These are phyloP conservation scores for Eilema sororculum DNA, from an alignment of 2,888 invertebrate species.

Conservation along the genomic window DNA sequence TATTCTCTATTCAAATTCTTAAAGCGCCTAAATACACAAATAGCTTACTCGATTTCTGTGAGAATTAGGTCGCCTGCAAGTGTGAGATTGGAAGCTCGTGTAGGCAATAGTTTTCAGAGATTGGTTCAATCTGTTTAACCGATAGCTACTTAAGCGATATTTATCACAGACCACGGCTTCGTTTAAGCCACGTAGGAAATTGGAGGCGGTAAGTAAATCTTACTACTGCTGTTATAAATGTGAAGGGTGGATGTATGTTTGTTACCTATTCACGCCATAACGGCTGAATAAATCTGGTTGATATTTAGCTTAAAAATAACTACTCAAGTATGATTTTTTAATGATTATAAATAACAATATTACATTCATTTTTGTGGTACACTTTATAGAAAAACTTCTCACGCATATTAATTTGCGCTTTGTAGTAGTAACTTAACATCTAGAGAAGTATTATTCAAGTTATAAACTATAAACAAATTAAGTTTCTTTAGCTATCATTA, in stretches of 20 bases:
- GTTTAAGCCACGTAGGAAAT: constrained; percentile 36
- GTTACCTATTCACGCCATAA: neutral
- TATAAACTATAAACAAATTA: too few relatives aligned
- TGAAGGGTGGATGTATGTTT: neutral
- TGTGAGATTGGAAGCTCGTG: constrained; percentile 25
- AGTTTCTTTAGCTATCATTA: too few relatives aligned
- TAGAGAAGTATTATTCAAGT: too few relatives aligned
- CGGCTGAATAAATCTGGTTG: neutral
- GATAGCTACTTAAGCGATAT: constrained; percentile 46
- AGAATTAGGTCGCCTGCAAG: constrained; percentile 20
- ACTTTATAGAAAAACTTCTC: too few relatives aligned
- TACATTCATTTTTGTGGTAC: too few relatives aligned
- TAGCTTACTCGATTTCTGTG: constrained; percentile 13
- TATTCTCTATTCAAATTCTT: constrained; percentile 1
- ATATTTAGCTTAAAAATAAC: neutral
- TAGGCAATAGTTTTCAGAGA: constrained; percentile 40
- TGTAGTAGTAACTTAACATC: too few relatives aligned
- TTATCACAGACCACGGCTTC: constrained; percentile 33
- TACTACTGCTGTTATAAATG: neutral
- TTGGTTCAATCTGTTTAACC: constrained; percentile 41
- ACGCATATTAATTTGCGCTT: too few relatives aligned
- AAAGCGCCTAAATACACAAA: constrained; percentile 9
- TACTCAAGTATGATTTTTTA: too few relatives aligned
- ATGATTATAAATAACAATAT: too few relatives aligned
- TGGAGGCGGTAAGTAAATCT: neutral